Conservation (phyloP, 2,113 vertebrate species). For the Cyprinodon tularosa region DNA sequence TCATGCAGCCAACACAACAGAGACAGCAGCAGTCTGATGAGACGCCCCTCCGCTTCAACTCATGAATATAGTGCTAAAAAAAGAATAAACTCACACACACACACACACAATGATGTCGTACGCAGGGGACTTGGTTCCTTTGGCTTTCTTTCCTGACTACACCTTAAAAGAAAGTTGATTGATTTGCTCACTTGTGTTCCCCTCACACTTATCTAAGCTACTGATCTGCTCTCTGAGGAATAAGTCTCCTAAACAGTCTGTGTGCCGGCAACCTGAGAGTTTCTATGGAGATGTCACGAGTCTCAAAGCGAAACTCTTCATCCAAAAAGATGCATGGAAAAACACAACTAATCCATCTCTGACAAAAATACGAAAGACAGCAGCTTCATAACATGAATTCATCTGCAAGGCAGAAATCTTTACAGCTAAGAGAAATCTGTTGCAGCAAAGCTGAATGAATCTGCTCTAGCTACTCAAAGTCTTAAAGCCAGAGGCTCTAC, state of each 20-base stretch:
- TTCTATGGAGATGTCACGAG: conserved; percentile 74
- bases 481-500: conserved; percentile 37
- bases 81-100: neutral
- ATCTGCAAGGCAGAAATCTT: conserved; percentile 1
- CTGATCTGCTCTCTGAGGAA: conserved; percentile 51
- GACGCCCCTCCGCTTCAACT: conserved; percentile 15
- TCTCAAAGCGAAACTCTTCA: conserved; percentile 50
- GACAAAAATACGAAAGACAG: conserved; percentile 36
- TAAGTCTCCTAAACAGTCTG: conserved; percentile 49
- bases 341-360: conserved; percentile 56
- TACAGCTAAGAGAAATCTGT: neutral
- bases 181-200: conserved; percentile 41
- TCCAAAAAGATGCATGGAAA: conserved; percentile 54
- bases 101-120: conserved; percentile 6
- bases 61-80: conserved; percentile 13
- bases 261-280: conserved; percentile 58
- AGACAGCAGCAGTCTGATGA: conserved; percentile 39
- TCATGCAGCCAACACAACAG: conserved; percentile 44
- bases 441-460: conserved; percentile 28
- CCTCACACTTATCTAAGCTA: conserved; percentile 39
- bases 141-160: conserved; percentile 18
- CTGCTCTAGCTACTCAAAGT: conserved; percentile 27
- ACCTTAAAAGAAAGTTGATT: conserved; percentile 34
- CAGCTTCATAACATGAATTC: conserved; percentile 8
- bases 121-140: neutral